phyloP scores from a whole-genome alignment of 2,113 vertebrate genomes.

The Laticauda colubrina region DNA sequence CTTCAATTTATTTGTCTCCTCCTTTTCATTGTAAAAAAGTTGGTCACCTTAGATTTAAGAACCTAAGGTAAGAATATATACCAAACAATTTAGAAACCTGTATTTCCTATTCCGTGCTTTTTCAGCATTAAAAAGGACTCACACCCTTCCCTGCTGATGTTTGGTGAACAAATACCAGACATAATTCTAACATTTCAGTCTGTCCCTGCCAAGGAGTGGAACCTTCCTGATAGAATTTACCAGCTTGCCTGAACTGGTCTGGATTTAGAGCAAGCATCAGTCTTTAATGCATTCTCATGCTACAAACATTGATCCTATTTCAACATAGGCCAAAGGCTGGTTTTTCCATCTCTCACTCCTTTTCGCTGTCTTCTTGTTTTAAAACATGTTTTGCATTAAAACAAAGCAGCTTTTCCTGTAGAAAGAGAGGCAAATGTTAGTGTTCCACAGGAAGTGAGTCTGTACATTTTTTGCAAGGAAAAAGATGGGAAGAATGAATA shows the following conservation, averaged over 20 bases:
- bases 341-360: conserved; percentile 9
- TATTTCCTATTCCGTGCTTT: neutral
- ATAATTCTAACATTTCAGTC: neutral
- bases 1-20: too few relatives aligned
- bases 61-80: neutral
- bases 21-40: too few relatives aligned
- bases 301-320: conserved; percentile 25
- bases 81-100: neutral
- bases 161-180: neutral
- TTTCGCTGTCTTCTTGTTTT: neutral
- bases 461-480: conserved; percentile 60
- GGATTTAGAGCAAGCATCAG: neutral
- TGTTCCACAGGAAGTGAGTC: conserved; percentile 67
- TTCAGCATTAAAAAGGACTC: neutral
- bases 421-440: conserved; percentile 50
- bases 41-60: neutral
- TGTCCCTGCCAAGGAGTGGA: neutral
- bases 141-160: accelerated
- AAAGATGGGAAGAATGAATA: conserved; percentile 63
- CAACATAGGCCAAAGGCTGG: conserved; percentile 22
- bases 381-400: conserved; percentile 38
- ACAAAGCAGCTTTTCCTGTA: conserved; percentile 35
- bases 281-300: conserved; percentile 21
- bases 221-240: neutral
- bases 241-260: conserved; percentile 22